These are phyloP conservation scores for Chrysolina americana DNA, from an alignment of 2,888 invertebrate genomes.

Conservation along the genomic window DNA sequence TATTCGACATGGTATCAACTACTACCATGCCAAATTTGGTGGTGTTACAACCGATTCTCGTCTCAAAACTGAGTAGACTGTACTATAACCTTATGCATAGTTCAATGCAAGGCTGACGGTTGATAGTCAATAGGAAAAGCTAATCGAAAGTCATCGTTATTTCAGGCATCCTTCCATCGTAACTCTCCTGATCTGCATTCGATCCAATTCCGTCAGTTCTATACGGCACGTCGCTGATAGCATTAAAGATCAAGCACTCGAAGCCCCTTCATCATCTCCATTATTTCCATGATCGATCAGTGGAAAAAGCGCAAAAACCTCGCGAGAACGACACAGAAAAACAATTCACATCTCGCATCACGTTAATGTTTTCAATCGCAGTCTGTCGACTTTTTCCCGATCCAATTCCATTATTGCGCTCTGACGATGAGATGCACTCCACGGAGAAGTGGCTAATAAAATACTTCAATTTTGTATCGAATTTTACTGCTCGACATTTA, in stretches of 20 bases:
- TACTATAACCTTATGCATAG: no score
- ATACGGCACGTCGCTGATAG: neutral
- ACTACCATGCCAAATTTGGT: no score
- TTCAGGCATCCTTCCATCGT: no score
- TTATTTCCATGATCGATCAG: conserved; percentile 13
- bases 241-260: conserved; percentile 13
- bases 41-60: no score
- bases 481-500: conserved; percentile 40
- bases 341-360: conserved; percentile 39
- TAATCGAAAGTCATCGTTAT: no score
- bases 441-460: conserved; percentile 38
- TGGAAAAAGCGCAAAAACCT: conserved; percentile 23
- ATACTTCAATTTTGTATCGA: conserved; percentile 44
- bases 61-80: no score
- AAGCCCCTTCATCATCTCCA: conserved; percentile 19
- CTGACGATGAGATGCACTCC: conserved; percentile 42
- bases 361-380: conserved; percentile 42
- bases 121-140: no score
- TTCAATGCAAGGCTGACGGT: no score
- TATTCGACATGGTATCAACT: no score
- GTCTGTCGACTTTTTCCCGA: conserved; percentile 42
- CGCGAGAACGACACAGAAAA: conserved; percentile 32
- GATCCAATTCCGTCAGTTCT: neutral
- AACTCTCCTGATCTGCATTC: neutral
- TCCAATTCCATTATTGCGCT: conserved; percentile 44